Conservation (phyloP, 2,888 invertebrate genomes). For the Drosophila nigricruria region DNA sequence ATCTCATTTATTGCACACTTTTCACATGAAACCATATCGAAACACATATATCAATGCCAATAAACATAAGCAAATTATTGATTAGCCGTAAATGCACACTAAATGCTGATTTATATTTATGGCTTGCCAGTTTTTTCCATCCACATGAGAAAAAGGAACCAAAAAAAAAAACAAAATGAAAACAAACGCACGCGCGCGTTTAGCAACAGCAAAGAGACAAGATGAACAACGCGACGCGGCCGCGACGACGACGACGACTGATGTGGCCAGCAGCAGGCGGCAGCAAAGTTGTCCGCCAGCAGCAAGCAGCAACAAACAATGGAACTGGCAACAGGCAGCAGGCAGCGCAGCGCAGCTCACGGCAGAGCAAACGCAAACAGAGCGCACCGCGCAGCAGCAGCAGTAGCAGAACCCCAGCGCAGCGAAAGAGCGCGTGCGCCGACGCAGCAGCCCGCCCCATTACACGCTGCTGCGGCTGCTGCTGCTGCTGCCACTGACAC, state of each 20-base stretch:
- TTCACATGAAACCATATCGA: constrained; percentile 28
- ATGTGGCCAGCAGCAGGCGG: constrained; percentile 43
- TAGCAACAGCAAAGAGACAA: constrained; percentile 35
- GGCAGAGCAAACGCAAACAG: constrained; percentile 32
- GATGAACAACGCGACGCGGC: constrained; percentile 61
- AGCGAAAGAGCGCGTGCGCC: constrained; percentile 42
- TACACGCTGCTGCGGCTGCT: constrained; percentile 45
- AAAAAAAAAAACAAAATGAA: not conserved
- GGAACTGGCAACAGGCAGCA: constrained; percentile 20
- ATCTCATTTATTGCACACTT: constrained; percentile 27
- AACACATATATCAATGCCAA: not conserved
- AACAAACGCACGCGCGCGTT: constrained; percentile 24
- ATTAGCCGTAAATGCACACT: constrained; percentile 25
- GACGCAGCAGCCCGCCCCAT: constrained; percentile 65
- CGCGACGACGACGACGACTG: constrained; percentile 56
- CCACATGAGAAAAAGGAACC: constrained; percentile 1
- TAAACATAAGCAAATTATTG: constrained; percentile 27
- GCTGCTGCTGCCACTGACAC: constrained; percentile 69
- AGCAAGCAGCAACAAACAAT: constrained; percentile 36
- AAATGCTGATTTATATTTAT: constrained; percentile 31
- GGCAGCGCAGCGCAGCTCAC: constrained; percentile 23
- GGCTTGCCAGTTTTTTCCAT: constrained; percentile 5
- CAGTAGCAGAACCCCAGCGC: constrained; percentile 32
- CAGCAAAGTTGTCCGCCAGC: constrained; percentile 45
- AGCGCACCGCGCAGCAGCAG: constrained; percentile 59